Evolutionary conservation across 2,113 vertebrate species (phyloP), one percentile per base, ranked within the genome.

Genomic region (Psilopsiagon aurifrons): DNA sequence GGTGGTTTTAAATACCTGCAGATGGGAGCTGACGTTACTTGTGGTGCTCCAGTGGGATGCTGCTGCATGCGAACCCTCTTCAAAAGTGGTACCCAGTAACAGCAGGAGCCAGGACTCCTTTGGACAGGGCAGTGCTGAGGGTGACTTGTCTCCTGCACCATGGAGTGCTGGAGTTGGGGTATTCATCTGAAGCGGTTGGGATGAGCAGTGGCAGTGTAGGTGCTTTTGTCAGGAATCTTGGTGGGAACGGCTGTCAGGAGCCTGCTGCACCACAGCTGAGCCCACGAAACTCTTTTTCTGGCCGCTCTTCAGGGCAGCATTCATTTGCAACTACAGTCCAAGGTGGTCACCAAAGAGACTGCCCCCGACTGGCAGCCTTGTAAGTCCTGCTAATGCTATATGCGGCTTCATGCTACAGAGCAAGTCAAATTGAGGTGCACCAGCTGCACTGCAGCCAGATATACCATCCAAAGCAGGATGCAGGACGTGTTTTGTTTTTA

Each of bases 291-390:
- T 8, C 33, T 85, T 54, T 8, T 33, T 75, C 57, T 3, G 49
- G 23, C 8, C 1, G 0, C 41, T 16, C 17, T 4, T 5, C 6
- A 6, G 0, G 4, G 35, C 66, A 13, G 55, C 1, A 0, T 28
- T 29, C 31, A 0, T 13, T 25, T 39, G 35, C 51, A 68, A 8
- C 73, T 51, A 77, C 60, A 27, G 52, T 5, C 5, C 35, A 23
- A 73, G n/a, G 66, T 15, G 85, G 76, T 80, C 67, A 35, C 75
- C 67, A 9, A 8, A 51, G 60, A 33, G 39, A 6, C 23, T 41
- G 54, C 35, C 83, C 71, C 29, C 1, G 1, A 28, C 80, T 78
- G 73, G 22, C 1, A 35, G 39, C 5, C 51, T 86, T 80, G 62
- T 57, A 2, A 44, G 37, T 33, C 13, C 69, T 2, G 0, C 59